phyloP scores from a whole-genome alignment of 2,888 invertebrate species.

The Sphinx pinastri region DNA sequence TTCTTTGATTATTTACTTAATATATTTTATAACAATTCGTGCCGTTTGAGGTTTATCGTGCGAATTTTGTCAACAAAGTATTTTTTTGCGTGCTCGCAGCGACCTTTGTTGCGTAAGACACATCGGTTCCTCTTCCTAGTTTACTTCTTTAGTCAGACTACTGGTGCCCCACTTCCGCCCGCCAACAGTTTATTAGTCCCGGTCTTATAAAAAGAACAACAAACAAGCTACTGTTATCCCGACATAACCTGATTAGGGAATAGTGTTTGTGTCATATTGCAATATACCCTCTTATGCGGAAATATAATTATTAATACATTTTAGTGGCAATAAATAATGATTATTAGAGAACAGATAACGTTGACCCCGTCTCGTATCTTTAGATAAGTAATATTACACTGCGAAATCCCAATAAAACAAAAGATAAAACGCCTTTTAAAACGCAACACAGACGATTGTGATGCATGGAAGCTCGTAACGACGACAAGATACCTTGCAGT shows the following conservation, averaged over 20 bases:
- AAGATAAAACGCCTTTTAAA: constrained; percentile 2
- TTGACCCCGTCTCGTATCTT: constrained; percentile 4
- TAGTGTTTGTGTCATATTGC: background rate
- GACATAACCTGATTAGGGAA: constrained; percentile 5
- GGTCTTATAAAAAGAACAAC: constrained; percentile 13
- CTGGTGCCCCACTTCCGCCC: constrained; percentile 60
- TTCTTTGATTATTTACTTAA: constrained; percentile 4
- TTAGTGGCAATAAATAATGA: constrained; percentile 10
- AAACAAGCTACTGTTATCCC: background rate
- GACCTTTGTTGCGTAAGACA: constrained; percentile 72
- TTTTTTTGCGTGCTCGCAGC: constrained; percentile 57
- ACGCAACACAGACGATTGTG: constrained; percentile 14
- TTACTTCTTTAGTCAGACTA: constrained; percentile 56
- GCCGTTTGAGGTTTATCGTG: constrained; percentile 40
- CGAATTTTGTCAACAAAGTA: constrained; percentile 56
- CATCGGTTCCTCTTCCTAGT: constrained; percentile 76
- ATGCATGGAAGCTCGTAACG: constrained; percentile 17
- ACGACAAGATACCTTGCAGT: constrained; percentile 6
- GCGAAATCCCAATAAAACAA: background rate
- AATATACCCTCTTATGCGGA: constrained; percentile 6
- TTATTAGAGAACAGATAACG: constrained; percentile 10
- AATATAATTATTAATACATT: background rate
- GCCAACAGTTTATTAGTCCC: constrained; percentile 1
- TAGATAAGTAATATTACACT: constrained; percentile 3
- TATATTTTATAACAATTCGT: constrained; percentile 5